Percentiles rank a stretch among this genome's conserved stretches.
Conservation (phyloP, 2,113 vertebrate genomes). For the Electrona antarctica region DNA sequence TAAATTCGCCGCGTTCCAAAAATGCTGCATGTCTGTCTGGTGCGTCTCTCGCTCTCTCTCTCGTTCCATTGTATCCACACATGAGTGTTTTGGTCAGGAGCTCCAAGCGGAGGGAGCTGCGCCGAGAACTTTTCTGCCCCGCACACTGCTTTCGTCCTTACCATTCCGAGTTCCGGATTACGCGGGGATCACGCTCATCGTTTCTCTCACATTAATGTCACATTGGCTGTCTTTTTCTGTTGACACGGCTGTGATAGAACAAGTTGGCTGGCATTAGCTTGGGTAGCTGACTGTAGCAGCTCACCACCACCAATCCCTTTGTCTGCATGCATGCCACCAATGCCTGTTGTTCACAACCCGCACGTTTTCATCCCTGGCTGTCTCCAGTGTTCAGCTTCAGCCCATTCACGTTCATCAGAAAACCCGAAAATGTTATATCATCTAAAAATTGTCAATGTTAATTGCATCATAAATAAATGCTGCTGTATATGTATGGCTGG, state of each 20-base stretch:
- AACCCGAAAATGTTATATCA: background rate
- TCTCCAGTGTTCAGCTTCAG: background rate
- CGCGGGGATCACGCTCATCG: no score
- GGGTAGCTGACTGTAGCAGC: slow-evolving; percentile 35
- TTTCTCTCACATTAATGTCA: no score
- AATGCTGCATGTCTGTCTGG: slow-evolving; percentile 1
- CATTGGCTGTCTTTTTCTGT: no score
- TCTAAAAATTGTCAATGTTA: background rate
- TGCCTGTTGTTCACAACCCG: slow-evolving; percentile 60
- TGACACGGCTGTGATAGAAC: background rate
- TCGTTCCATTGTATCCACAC: slow-evolving; percentile 25
- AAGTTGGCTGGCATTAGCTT: slow-evolving; percentile 46
- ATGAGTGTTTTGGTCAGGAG: slow-evolving; percentile 5
- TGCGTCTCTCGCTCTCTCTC: background rate
- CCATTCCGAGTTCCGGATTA: slow-evolving; percentile 3
- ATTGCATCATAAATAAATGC: background rate
- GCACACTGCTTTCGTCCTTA: background rate
- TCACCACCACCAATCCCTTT: slow-evolving; percentile 58
- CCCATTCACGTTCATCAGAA: background rate
- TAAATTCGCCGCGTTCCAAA: background rate
- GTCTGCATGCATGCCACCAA: slow-evolving; percentile 56
- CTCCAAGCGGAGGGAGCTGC: slow-evolving; percentile 16
- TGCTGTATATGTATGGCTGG: background rate
- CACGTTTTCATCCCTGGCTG: slow-evolving; percentile 1
- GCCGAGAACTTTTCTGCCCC: slow-evolving; percentile 63